Base-by-base conservation (phyloP, 2,113 vertebrate genomes). In the Lagopus leucura region DNA sequence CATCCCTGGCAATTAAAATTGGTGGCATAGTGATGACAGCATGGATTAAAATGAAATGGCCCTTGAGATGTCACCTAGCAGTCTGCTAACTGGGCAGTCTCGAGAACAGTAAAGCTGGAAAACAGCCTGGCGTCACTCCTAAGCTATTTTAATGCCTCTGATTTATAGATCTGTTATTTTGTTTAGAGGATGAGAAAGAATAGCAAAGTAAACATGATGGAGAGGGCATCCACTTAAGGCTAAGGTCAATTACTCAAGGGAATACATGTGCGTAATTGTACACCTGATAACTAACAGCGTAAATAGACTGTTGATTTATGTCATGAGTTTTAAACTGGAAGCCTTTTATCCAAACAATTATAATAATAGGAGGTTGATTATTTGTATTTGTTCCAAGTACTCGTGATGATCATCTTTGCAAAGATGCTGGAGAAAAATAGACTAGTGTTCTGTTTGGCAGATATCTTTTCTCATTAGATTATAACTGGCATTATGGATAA, bases 341-440 rank as follows among this genome's bases (percentile, higher is more conserved):
- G 76, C 60, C 77, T 87, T 95, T 91, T 85, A 93, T 83, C 50
- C n/a, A 88, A 78, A 89, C 70, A 94, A 82, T 92, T 70, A 93
- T 61, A 94, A 84, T 89, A 91, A 94, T 91, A 91, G 74, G 57
- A 91, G 43, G 76, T 55, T 94, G 94, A 94, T 93, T 96, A 91
- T 87, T 90, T 88, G 91, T 80, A 50, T 91, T 95, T 93, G 82
- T 94, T 96, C 77, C 89, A 86, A 86, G 71, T 43, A 86, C 66
- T 77, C 78, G 32, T 54, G 72, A 65, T 71, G 48, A 81, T 95
- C 65, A 85, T 86, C 73, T 92, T 95, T 36, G 9, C 73, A 75
- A 64, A 92, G 91, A 84, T 74, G 45, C 64, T 55, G 40, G 36
- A 94, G 55, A 91, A 95, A 92, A 85, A 91, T 69, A 73, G 50